These are phyloP conservation scores for Smutsia temminckii DNA, from an alignment of 2,797 vertebrate genomes.

Conservation along the genomic window DNA sequence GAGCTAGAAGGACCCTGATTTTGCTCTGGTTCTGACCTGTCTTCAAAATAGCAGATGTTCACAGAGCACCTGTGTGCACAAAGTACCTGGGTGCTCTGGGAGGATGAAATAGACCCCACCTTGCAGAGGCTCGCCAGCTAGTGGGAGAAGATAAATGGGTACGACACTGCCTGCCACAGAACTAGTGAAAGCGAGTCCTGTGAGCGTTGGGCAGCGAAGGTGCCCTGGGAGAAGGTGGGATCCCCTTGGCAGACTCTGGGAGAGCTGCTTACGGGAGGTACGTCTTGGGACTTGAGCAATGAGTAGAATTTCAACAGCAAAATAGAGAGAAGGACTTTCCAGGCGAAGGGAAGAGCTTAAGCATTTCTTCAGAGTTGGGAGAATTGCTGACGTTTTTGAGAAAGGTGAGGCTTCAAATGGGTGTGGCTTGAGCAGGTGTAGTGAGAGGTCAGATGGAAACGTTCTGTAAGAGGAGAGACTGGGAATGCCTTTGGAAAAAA, in stretches of 20 bases:
- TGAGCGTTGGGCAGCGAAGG: neutral
- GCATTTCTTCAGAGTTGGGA: neutral
- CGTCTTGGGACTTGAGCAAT: neutral
- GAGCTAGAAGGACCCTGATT: neutral
- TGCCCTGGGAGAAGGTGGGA: neutral
- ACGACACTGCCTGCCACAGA: neutral
- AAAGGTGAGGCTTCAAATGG: neutral
- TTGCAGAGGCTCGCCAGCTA: neutral
- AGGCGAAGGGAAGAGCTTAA: neutral
- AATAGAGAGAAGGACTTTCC: neutral
- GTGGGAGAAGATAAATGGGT: neutral
- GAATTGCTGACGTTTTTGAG: neutral
- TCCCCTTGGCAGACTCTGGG: neutral
- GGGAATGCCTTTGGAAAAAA: neutral
- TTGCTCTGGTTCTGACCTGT: neutral
- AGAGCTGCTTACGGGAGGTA: neutral
- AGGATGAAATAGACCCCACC: neutral
- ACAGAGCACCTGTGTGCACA: neutral
- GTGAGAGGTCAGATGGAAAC: neutral
- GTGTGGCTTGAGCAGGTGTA: neutral
- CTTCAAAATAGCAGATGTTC: neutral
- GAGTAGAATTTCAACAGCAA: neutral
- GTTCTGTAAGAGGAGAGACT: neutral
- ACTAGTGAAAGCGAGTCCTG: neutral
- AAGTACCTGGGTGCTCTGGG: neutral